A percentile compares a stretch with the other conserved stretches of the same genome.
Evolutionary conservation across 2,888 invertebrate species (phyloP).

Genomic region (Branchellion lobata): DNA sequence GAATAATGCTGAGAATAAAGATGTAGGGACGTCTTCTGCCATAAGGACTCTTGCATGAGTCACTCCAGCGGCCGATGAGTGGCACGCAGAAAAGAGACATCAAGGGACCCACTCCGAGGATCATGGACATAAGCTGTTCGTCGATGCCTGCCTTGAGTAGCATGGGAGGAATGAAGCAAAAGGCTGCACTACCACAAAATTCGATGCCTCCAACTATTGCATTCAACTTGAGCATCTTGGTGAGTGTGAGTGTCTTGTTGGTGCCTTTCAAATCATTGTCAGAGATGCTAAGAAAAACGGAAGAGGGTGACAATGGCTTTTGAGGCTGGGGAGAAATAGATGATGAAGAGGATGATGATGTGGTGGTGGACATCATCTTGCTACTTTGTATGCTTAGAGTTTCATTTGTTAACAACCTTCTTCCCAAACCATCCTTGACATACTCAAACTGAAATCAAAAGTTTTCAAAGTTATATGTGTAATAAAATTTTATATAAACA

Average conservation of each 20-base stretch:
- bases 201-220: slow-evolving; percentile 64
- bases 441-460: background rate
- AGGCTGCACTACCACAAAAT: slow-evolving; percentile 64
- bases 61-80: slow-evolving; percentile 62
- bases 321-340: background rate
- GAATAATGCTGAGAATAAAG: slow-evolving; percentile 58
- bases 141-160: slow-evolving; percentile 63
- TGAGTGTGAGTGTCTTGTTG: slow-evolving; percentile 50
- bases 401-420: slow-evolving; percentile 1
- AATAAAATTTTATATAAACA: too few relatives aligned
- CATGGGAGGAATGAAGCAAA: slow-evolving; percentile 65
- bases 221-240: slow-evolving; percentile 60
- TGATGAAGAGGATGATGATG: background rate
- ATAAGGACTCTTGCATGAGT: slow-evolving; percentile 57
- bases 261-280: background rate
- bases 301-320: background rate
- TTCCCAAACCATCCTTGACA: background rate
- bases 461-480: background rate
- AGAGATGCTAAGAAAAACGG: background rate
- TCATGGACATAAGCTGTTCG: slow-evolving; percentile 63
- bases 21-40: slow-evolving; percentile 64
- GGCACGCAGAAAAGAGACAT: slow-evolving; percentile 63
- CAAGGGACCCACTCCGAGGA: slow-evolving; percentile 63
- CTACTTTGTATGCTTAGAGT: background rate
- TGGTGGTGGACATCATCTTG: background rate